Conservation (phyloP, 2,797 vertebrate species). For the Spheniscus humboldti region DNA sequence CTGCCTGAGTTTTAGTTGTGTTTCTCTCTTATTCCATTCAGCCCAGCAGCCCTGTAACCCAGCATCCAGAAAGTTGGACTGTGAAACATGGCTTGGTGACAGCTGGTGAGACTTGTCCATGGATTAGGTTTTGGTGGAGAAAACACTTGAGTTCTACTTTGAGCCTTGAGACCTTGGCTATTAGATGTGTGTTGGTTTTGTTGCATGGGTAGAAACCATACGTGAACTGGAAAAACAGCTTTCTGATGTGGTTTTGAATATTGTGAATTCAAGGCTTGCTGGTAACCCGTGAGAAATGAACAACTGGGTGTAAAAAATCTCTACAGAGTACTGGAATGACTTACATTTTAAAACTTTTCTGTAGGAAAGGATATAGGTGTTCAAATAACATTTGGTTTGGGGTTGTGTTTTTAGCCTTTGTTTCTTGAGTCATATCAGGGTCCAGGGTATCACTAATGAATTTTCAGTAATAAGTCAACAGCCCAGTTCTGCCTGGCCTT, state of each 20-base stretch:
- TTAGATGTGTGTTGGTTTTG: neutral
- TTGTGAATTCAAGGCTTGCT: neutral
- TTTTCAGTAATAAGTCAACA: neutral
- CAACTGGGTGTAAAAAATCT: neutral
- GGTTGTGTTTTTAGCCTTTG: neutral
- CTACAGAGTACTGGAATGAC: neutral
- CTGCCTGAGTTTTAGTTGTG: neutral
- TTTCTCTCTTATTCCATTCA: neutral
- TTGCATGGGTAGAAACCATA: neutral
- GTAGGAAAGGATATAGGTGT: neutral
- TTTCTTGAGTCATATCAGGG: neutral
- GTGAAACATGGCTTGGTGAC: neutral
- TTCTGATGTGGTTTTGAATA: neutral
- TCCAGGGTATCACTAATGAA: neutral
- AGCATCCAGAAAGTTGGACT: neutral
- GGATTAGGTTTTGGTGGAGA: neutral
- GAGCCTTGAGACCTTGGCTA: neutral
- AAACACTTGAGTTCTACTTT: neutral
- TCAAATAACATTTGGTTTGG: neutral
- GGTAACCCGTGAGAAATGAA: neutral
- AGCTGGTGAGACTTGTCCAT: neutral
- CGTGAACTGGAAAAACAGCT: neutral
- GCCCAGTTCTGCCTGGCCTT: neutral
- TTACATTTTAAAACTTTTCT: neutral
- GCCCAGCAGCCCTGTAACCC: neutral